A percentile compares a stretch with the other conserved stretches of the same genome.
phyloP scores from a whole-genome alignment of 2,113 vertebrate species.

The Oreocharis arfaki region DNA sequence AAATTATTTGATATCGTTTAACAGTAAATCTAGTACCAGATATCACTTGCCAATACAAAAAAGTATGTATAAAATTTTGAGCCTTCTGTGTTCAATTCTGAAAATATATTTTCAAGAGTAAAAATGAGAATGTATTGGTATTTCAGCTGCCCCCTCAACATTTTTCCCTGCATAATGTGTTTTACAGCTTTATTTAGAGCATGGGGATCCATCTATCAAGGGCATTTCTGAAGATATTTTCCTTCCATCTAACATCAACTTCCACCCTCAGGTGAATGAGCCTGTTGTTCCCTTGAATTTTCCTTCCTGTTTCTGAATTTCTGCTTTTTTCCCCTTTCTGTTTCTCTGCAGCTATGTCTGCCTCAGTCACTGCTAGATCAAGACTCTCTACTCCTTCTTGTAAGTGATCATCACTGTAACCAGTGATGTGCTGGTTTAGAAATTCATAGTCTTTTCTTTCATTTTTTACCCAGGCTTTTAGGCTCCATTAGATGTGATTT shows the following conservation, averaged over 20 bases:
- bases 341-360: neutral
- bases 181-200: constrained; percentile 9
- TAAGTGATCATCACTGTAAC: too few species aligned
- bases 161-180: neutral
- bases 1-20: neutral
- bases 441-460: neutral
- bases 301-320: neutral
- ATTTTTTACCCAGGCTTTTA: neutral
- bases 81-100: neutral
- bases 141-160: neutral
- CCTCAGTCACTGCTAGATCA: neutral
- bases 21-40: neutral
- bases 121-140: neutral
- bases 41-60: neutral
- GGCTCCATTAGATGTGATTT: neutral
- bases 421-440: neutral
- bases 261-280: neutral
- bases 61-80: neutral
- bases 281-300: neutral
- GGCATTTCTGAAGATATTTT: constrained; percentile 16
- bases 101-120: neutral
- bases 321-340: neutral
- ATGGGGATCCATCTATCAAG: neutral
- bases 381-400: neutral
- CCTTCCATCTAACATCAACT: neutral